Evolutionary conservation across 2,888 invertebrate species (phyloP).

Genomic region (Aethes cnicana): DNA sequence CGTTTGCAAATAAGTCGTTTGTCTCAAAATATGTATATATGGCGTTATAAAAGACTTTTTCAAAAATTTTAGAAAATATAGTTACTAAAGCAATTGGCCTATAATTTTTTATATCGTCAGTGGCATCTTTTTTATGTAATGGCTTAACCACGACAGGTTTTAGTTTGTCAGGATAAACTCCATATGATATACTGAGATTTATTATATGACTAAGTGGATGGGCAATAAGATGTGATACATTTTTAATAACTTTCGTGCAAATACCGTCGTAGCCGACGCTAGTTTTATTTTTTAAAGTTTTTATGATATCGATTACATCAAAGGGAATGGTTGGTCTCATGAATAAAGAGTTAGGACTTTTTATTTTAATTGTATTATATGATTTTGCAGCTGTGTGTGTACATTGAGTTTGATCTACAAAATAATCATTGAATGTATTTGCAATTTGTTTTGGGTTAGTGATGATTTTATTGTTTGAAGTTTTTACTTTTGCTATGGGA

Average conservation of each 20-base stretch:
- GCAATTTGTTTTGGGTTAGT: too few relatives aligned
- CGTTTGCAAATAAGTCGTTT: neutral
- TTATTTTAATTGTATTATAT: neutral
- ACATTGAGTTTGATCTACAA: neutral
- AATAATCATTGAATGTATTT: too few relatives aligned
- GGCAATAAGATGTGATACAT: too few relatives aligned
- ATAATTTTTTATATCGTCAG: too few relatives aligned
- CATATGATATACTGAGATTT: neutral
- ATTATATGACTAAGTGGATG: neutral
- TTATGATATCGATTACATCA: neutral
- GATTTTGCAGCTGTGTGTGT: too few relatives aligned
- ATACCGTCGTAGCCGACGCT: neutral
- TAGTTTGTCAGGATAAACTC: neutral
- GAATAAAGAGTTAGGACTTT: constrained; percentile 2
- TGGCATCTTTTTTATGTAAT: too few relatives aligned
- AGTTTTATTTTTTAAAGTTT: neutral
- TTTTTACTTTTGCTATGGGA: neutral
- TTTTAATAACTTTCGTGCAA: too few relatives aligned
- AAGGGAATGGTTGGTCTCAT: neutral
- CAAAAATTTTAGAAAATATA: constrained; percentile 19
- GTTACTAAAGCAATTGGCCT: constrained; percentile 22
- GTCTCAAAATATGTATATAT: constrained; percentile 12
- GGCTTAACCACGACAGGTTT: neutral
- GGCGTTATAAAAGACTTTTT: constrained; percentile 4
- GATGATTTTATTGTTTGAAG: neutral